Base-by-base conservation (phyloP, 2,797 vertebrate species). In the Aulostomus chinensis region DNA sequence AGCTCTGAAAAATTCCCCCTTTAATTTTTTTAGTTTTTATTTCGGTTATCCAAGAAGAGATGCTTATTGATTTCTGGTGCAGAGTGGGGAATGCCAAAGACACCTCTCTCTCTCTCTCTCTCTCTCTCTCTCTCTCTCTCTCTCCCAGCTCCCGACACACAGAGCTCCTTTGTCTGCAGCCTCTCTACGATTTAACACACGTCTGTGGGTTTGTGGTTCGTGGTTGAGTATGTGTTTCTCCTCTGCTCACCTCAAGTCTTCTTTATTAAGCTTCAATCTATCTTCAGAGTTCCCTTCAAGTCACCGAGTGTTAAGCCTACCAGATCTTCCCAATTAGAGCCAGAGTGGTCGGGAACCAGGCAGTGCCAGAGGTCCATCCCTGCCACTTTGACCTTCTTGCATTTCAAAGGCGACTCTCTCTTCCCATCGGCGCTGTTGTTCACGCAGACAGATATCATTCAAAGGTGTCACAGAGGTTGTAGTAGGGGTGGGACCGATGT, bases 11-110 rank as follows among this genome's bases (percentile, higher is more conserved):
- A 28, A 52, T 9, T 46, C 30, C 30, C 26, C 38, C 24, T 6
- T 31, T 20, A 45, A 37, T 48, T 64, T 12, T 20, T 21, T 41
- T 35, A 31, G 9, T 53, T 62, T 60, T 39, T 25, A 50, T 40
- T 14, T 51, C 32, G 51, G 34, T 58, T 57, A 21, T 55, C 45
- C 31, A 33, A 42, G 40, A 61, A 51, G 24, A 65, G 60, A 62
- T 47, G 51, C 46, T 57, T 73, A 56, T 86, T 74, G 78, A 69
- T 72, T 73, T n/a, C n/a, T n/a, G n/a, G n/a, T 56, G 24, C 50
- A 60, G 16, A 35, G 54, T 50, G 25, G 24, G 54, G 63, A 65
- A 34, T 79, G 58, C 64, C 67, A 58, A 60, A 56, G 36, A 66
- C 58, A 84, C 68, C 54, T 64, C 55, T 73, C 56, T 15, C 39